These are phyloP conservation scores for Andrena marginata DNA, from an alignment of 2,888 invertebrate species.

Conservation along the genomic window DNA sequence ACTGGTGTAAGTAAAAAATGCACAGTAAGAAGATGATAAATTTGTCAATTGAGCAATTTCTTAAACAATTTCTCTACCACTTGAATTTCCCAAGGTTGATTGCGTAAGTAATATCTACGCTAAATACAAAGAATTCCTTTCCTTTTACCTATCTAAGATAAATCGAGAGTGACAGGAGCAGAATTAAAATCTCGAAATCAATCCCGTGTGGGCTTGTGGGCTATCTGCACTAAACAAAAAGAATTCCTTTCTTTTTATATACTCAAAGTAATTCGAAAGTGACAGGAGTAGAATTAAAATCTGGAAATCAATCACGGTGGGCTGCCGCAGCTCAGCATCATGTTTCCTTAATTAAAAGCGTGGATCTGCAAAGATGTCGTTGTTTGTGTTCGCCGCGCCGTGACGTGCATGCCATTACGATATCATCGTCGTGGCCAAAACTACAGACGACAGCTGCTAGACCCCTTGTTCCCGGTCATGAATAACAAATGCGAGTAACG, in stretches of 20 bases:
- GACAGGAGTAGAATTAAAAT: no score
- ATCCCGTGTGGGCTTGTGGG: no score
- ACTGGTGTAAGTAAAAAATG: background rate
- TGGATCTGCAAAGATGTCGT: constrained; percentile 24
- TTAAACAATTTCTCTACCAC: no score
- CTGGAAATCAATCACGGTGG: background rate
- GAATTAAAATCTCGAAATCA: no score
- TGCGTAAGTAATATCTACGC: no score
- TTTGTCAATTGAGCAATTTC: background rate
- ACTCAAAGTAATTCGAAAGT: no score
- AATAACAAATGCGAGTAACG: constrained; percentile 66
- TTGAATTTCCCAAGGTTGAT: no score
- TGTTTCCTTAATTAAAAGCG: constrained; percentile 48
- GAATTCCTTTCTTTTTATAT: no score
- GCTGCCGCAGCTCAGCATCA: background rate
- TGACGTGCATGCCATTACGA: constrained; percentile 48
- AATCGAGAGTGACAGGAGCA: no score
- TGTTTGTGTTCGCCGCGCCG: constrained; percentile 8
- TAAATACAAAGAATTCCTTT: no score
- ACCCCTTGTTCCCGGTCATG: constrained; percentile 58
- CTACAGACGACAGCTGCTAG: constrained; percentile 23
- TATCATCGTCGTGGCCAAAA: constrained; percentile 60
- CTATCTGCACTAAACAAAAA: no score
- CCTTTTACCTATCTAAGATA: no score
- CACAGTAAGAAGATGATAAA: background rate